Evolutionary conservation across 2,113 vertebrate genomes (phyloP), one percentile per base, ranked within the genome.

Genomic region (Trichomycterus rosablanca): DNA sequence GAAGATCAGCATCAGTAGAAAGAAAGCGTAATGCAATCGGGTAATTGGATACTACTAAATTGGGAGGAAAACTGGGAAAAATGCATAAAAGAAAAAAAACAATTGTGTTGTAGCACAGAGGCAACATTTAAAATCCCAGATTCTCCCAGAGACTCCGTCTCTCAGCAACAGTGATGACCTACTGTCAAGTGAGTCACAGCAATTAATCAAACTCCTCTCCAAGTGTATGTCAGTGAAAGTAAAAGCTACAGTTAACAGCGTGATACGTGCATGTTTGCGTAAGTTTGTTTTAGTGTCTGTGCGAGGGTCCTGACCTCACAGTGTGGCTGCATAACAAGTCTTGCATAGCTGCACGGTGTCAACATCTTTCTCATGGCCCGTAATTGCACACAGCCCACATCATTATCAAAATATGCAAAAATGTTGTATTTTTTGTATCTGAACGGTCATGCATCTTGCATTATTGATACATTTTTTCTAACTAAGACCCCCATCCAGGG

Each of bases 321-420:
- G 9, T 30, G 39, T n/a, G n/a, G n/a, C n/a, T n/a, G n/a, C n/a
- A n/a, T n/a, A n/a, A n/a, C n/a, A n/a, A n/a, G 51, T 9, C 11
- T 30, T 5, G 19, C 30, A 48, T 15, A 16, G 65, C 45, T 46
- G 67, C 0, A 55, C 66, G 66, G 30, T 64, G 43, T 35, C 74
- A 68, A 73, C 67, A 72, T 75, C 58, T 70, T 81, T 83, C 77
- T 78, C 80, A 80, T 77, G 80, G 73, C 65, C 76, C 22, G 23
- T 64, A 57, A 57, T 57, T 11, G 7, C 16, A 63, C 75, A 71
- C 64, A 72, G 70, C 70, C 60, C 43, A 6, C 59, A 42, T 37
- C 42, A 35, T 52, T 26, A 48, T 19, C n/a, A n/a, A n/a, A n/a
- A n/a, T n/a, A n/a, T n/a, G n/a, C n/a, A n/a, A n/a, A n/a, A n/a